phyloP scores from a whole-genome alignment of 1,140 invertebrate species.

The Sinella curviseta region DNA sequence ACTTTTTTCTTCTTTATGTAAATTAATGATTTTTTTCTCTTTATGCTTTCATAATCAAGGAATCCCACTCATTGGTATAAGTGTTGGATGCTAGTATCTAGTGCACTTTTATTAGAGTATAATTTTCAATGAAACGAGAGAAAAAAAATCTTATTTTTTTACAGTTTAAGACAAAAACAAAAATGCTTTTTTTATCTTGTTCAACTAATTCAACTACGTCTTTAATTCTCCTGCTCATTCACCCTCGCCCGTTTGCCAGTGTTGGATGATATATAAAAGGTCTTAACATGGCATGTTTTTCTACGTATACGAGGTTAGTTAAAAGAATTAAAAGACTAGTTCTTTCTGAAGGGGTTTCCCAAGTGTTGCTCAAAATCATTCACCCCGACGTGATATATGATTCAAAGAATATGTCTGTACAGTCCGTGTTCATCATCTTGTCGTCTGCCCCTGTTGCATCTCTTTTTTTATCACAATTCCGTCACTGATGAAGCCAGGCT shows the following conservation, averaged over 20 bases:
- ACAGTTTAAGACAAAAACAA: slow-evolving; percentile 3
- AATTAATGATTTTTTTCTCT: not conserved
- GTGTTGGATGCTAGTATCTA: not conserved
- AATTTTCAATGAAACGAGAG: too few species aligned
- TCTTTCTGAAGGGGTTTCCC: not conserved
- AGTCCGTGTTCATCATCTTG: not conserved
- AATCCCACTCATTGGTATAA: not conserved
- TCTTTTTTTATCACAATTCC: not conserved
- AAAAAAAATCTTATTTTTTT: slow-evolving; percentile 9
- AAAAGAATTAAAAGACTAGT: not conserved
- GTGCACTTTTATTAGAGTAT: too few species aligned
- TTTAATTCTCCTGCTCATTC: not conserved
- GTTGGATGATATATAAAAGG: not conserved
- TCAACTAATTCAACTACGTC: not conserved
- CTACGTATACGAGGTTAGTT: not conserved
- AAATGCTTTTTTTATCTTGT: not conserved
- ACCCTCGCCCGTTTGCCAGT: too few species aligned
- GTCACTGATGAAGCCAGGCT: too few species aligned
- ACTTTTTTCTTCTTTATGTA: slow-evolving; percentile 11
- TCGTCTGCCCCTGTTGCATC: not conserved
- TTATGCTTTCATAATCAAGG: not conserved
- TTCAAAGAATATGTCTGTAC: not conserved
- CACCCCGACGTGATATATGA: not conserved
- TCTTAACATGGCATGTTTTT: too few species aligned
- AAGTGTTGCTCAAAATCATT: not conserved